These are phyloP conservation scores for Cepaea hortensis DNA, from an alignment of 2,888 invertebrate species.

Conservation along the genomic window DNA sequence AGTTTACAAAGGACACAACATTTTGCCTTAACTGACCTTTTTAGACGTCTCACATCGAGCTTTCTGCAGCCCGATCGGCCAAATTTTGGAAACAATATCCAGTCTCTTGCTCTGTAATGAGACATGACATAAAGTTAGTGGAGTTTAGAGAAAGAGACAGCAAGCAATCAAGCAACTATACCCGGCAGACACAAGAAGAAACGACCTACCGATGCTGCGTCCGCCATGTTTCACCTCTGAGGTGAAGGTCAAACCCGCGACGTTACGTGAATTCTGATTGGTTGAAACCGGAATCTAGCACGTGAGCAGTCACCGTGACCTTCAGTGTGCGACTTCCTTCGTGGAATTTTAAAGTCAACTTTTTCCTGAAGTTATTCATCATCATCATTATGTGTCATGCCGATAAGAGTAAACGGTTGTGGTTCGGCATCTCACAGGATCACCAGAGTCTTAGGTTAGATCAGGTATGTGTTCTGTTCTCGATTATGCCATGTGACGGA, in stretches of 20 bases:
- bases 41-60: conserved; percentile 63
- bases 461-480: too few relatives aligned
- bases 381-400: too few relatives aligned
- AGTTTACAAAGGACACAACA: too few relatives aligned
- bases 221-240: conserved; percentile 58
- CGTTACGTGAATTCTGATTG: neutral
- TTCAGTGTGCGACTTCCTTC: neutral
- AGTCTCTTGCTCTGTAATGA: conserved; percentile 57
- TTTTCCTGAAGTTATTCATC: too few relatives aligned
- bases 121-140: neutral
- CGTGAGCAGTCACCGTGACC: conserved; percentile 26
- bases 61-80: conserved; percentile 59
- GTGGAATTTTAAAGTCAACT: neutral
- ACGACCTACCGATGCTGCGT: conserved; percentile 50
- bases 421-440: too few relatives aligned
- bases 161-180: neutral
- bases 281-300: conserved; percentile 4
- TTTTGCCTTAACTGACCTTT: conserved; percentile 57
- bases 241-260: conserved; percentile 52
- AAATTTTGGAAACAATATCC: conserved; percentile 61
- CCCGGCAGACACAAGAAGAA: neutral
- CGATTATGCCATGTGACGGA: too few relatives aligned
- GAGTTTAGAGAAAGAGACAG: neutral
- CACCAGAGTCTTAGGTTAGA: too few relatives aligned
- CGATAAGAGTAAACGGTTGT: too few relatives aligned